phyloP scores from a whole-genome alignment of 2,888 invertebrate genomes.

The Acrobasis repandana region DNA sequence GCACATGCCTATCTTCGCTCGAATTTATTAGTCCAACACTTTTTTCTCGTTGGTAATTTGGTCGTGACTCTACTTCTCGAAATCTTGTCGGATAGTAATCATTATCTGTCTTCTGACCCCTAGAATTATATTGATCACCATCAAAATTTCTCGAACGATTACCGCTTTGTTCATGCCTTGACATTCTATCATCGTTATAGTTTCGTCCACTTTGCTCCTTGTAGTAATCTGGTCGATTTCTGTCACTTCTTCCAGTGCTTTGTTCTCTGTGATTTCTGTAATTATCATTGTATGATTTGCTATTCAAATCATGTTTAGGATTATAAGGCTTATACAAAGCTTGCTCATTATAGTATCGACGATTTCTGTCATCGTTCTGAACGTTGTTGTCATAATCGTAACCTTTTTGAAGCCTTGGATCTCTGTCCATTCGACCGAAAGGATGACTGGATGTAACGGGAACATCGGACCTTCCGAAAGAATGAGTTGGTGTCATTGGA shows the following conservation, averaged over 20 bases:
- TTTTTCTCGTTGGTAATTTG: conserved; percentile 44
- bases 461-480: conserved; percentile 41
- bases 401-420: conserved; percentile 61
- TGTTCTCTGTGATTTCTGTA: conserved; percentile 44
- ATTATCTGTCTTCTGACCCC: conserved; percentile 33
- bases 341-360: conserved; percentile 48
- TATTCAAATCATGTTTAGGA: conserved; percentile 12
- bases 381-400: conserved; percentile 49
- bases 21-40: conserved; percentile 42
- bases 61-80: conserved; percentile 39
- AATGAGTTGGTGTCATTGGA: conserved; percentile 37
- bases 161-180: conserved; percentile 39
- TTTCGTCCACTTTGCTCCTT: conserved; percentile 32
- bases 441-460: conserved; percentile 38
- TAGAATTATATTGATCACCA: conserved; percentile 34
- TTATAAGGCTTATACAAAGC: conserved; percentile 33
- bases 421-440: conserved; percentile 47
- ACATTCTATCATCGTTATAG: conserved; percentile 15
- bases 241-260: conserved; percentile 43
- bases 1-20: conserved; percentile 28
- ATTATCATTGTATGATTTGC: conserved; percentile 34
- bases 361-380: conserved; percentile 49
- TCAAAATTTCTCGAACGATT: conserved; percentile 38
- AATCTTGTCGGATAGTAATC: conserved; percentile 34
- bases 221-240: conserved; percentile 37